Percentiles rank a stretch among this genome's conserved stretches.
Conservation (phyloP, 2,113 vertebrate genomes). For the Ginglymostoma cirratum region DNA sequence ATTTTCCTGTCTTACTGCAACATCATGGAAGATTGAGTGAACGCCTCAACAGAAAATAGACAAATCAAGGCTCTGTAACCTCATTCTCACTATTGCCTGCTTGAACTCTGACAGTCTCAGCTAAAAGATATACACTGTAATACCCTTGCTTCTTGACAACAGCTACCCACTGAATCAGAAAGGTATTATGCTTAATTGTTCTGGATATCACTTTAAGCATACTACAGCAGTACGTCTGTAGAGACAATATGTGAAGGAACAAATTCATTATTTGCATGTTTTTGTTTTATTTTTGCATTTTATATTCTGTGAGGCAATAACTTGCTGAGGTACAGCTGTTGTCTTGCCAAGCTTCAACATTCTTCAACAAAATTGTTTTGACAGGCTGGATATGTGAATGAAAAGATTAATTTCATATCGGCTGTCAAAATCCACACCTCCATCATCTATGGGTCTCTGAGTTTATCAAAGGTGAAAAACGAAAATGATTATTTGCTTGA, state of each 20-base stretch:
- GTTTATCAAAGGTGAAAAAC: constrained; percentile 26
- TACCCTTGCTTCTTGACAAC: not conserved
- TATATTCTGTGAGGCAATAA: not conserved
- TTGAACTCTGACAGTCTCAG: not conserved
- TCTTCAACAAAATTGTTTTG: constrained; percentile 12
- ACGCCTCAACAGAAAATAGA: not conserved
- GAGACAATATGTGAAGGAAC: not conserved
- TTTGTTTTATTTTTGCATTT: constrained; percentile 2
- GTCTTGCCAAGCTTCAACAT: not conserved
- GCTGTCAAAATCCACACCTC: constrained; percentile 24
- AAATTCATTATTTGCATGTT: not conserved
- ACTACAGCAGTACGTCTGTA: not conserved
- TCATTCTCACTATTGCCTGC: not conserved
- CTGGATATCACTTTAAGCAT: not conserved
- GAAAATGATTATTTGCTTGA: constrained; percentile 27
- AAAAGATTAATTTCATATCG: constrained; percentile 30
- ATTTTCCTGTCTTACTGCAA: not conserved
- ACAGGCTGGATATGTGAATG: constrained; percentile 16
- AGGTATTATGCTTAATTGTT: not conserved
- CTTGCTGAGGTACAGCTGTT: not conserved
- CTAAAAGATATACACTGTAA: not conserved
- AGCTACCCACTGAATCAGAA: not conserved
- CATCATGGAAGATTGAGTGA: not conserved
- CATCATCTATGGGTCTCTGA: not conserved
- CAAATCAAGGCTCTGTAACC: not conserved